Evolutionary conservation across 2,113 vertebrate species (phyloP), one percentile per base, ranked within the genome.

Genomic region (Misgurnus mizolepis): DNA sequence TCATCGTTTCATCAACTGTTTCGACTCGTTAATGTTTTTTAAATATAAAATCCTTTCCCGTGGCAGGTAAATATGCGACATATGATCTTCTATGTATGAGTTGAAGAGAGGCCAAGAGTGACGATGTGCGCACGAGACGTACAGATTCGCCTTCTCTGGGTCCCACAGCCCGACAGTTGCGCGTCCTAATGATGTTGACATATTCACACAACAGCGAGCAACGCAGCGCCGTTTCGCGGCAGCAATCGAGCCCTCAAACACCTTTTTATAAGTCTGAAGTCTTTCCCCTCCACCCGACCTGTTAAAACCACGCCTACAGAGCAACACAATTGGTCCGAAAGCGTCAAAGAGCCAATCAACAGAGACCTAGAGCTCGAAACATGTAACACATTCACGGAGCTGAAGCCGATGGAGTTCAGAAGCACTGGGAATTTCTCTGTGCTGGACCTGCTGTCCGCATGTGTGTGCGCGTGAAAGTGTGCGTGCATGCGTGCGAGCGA

Each of bases 261-360:
- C 96, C 96, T 97, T 96, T 95, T 97, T 98, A 97, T 97, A 97
- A 98, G 90, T 91, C 96, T 96, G 94, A 90, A 93, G 94, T 93
- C 94, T 94, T 92, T 95, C 93, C 95, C 94, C 95, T 96, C 95
- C 96, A 94, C 95, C 94, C 95, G 96, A 98, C 95, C 96, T 97
- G 97, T 97, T 93, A 96, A 93, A 97, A 96, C 97, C 97, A 96
- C 97, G 97, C 97, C 97, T 94, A 95, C 95, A 90, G 90, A 92
- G 96, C 94, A 90, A 95, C 95, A 95, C 97, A 96, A 99, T 99
- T 99, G 97, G 97, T 98, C 96, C 95, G 95, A 96, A 97, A 95
- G 97, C 97, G 97, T 98, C 95, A 99, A 98, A 96, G 96, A 95
- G 94, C 97, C 97, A 98, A 99, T 98, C 97, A 98, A 97, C 93